Conservation (phyloP, 1,140 invertebrate genomes). For the Atta texana region DNA sequence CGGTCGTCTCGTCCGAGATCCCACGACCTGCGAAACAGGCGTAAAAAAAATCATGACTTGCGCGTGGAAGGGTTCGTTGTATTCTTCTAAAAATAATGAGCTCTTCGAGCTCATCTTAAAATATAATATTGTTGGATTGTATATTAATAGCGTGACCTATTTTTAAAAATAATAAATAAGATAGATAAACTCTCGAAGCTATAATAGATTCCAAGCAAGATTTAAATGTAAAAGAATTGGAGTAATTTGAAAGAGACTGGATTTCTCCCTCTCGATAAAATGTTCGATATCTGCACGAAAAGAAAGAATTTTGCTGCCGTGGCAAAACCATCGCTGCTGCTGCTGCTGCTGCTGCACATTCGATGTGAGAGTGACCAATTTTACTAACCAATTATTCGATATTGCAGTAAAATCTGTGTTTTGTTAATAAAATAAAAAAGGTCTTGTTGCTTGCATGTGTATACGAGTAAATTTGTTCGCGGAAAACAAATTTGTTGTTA, state of each 20-base stretch:
- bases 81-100: background rate
- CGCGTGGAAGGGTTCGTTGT: background rate
- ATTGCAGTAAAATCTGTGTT: background rate
- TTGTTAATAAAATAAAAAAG: slow-evolving; percentile 30
- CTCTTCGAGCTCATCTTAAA: background rate
- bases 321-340: background rate
- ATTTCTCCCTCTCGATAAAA: slow-evolving; percentile 4
- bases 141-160: background rate
- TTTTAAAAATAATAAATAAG: background rate
- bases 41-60: slow-evolving; percentile 44
- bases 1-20: slow-evolving; percentile 76
- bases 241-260: background rate
- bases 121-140: background rate
- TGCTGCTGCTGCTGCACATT: slow-evolving; percentile 3
- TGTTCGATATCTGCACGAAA: background rate
- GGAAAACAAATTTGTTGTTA: slow-evolving; percentile 17
- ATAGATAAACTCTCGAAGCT: background rate
- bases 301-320: slow-evolving; percentile 25
- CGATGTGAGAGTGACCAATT: slow-evolving; percentile 23
- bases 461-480: slow-evolving; percentile 12
- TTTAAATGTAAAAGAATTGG: background rate
- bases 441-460: background rate
- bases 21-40: slow-evolving; percentile 76
- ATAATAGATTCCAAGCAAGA: background rate
- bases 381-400: slow-evolving; percentile 25